Evolutionary conservation across 2,888 invertebrate species (phyloP).

Genomic region (Nemotelus nigrinus): DNA sequence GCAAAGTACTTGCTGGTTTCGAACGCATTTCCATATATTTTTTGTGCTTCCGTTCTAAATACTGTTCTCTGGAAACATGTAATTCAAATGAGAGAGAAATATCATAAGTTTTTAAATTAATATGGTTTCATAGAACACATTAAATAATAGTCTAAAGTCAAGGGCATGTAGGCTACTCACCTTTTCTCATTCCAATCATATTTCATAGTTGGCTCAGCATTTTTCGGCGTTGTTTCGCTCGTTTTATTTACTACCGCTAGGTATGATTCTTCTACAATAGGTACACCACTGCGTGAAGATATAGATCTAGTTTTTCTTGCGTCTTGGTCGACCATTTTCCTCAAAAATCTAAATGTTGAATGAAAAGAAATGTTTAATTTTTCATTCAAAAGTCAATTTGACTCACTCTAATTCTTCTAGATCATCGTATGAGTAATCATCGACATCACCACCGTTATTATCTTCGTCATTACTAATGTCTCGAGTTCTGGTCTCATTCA

Average conservation of each 20-base stretch:
- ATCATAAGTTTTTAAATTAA: too few species aligned
- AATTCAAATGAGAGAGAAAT: slow-evolving; percentile 34
- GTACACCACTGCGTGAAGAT: slow-evolving; percentile 58
- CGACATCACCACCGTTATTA: not conserved
- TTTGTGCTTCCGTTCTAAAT: slow-evolving; percentile 37
- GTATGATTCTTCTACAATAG: slow-evolving; percentile 62
- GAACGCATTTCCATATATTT: slow-evolving; percentile 40
- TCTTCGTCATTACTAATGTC: too few species aligned
- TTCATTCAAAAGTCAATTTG: not conserved
- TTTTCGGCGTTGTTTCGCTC: slow-evolving; percentile 47
- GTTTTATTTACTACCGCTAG: slow-evolving; percentile 54
- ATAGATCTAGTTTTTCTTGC: slow-evolving; percentile 63
- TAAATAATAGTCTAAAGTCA: too few species aligned
- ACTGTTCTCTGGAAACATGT: slow-evolving; percentile 24
- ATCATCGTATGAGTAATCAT: slow-evolving; percentile 21
- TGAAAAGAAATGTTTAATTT: not conserved
- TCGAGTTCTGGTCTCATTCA: slow-evolving; percentile 6
- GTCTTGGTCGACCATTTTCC: not conserved
- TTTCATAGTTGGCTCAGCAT: slow-evolving; percentile 53
- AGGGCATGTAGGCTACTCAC: slow-evolving; percentile 44
- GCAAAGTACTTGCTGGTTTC: slow-evolving; percentile 16
- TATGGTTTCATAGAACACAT: too few species aligned
- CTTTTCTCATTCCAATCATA: slow-evolving; percentile 56
- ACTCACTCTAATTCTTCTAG: slow-evolving; percentile 5
- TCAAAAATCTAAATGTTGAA: not conserved